phyloP scores from a whole-genome alignment of 2,113 vertebrate species.

The Myotis lucifugus region DNA sequence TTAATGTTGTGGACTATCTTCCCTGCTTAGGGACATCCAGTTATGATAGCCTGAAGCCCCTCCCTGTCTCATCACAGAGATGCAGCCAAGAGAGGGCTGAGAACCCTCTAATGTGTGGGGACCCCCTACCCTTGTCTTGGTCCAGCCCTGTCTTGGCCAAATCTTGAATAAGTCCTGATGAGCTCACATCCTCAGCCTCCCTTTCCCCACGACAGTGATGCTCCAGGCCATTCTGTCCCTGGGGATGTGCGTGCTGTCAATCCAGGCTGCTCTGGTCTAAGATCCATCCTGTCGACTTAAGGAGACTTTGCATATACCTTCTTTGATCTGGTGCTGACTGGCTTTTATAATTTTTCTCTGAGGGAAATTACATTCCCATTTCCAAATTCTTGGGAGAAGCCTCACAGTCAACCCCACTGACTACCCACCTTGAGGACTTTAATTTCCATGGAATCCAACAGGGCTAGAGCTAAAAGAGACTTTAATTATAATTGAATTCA shows the following conservation, averaged over 20 bases:
- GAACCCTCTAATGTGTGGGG: neutral
- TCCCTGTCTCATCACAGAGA: neutral
- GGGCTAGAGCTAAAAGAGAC: neutral
- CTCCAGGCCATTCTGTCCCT: neutral
- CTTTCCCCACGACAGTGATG: accelerated
- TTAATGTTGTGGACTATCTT: neutral
- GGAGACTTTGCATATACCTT: conserved; percentile 55
- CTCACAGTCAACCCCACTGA: neutral
- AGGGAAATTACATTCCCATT: conserved; percentile 63
- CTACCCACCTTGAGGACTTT: neutral
- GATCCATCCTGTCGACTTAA: conserved; percentile 30
- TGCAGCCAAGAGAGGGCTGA: neutral
- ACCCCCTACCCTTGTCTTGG: accelerated
- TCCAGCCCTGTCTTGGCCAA: neutral
- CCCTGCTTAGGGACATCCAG: neutral
- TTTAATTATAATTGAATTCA: conserved; percentile 65
- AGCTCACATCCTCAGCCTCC: neutral
- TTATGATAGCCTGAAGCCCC: accelerated
- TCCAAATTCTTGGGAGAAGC: conserved; percentile 30
- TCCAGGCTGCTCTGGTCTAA: conserved; percentile 11
- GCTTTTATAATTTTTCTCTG: conserved; percentile 62
- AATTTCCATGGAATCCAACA: conserved; percentile 49
- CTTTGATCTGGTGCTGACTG: conserved; percentile 60
- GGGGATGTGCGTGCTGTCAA: neutral
- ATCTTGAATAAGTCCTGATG: neutral